Evolutionary conservation across 2,113 vertebrate genomes (phyloP).

Genomic region (Panthera uncia): DNA sequence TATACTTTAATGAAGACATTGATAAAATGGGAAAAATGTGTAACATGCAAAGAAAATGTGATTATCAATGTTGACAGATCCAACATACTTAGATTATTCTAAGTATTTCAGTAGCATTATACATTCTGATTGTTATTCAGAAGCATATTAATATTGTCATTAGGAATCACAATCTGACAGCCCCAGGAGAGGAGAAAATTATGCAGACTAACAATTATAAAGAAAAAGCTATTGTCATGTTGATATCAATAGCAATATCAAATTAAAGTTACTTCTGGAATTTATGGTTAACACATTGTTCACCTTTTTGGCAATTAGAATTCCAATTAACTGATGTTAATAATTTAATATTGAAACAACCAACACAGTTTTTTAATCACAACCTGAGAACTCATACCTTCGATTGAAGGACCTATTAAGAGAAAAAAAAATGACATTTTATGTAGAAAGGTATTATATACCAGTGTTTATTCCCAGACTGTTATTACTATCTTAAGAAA

Average conservation of each 20-base stretch:
- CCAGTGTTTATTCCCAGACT: not conserved
- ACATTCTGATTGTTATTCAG: conserved; percentile 80
- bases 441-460: not conserved
- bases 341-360: conserved; percentile 80
- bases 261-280: conserved; percentile 81
- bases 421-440: not conserved
- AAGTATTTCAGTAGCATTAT: conserved; percentile 80
- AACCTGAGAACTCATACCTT: not conserved
- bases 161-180: conserved; percentile 79
- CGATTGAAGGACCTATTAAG: not conserved
- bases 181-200: conserved; percentile 77
- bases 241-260: conserved; percentile 82
- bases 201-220: conserved; percentile 73
- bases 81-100: conserved; percentile 65
- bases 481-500: not conserved
- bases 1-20: conserved; percentile 74
- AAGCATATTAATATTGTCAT: conserved; percentile 78
- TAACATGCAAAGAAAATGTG: not conserved
- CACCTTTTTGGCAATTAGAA: conserved; percentile 75
- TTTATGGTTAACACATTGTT: conserved; percentile 75
- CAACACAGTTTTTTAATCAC: conserved; percentile 46
- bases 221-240: conserved; percentile 75
- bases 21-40: conserved; percentile 72
- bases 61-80: conserved; percentile 71
- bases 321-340: conserved; percentile 77